phyloP scores from a whole-genome alignment of 2,113 vertebrate genomes.

The Gallinago jamesoni region DNA sequence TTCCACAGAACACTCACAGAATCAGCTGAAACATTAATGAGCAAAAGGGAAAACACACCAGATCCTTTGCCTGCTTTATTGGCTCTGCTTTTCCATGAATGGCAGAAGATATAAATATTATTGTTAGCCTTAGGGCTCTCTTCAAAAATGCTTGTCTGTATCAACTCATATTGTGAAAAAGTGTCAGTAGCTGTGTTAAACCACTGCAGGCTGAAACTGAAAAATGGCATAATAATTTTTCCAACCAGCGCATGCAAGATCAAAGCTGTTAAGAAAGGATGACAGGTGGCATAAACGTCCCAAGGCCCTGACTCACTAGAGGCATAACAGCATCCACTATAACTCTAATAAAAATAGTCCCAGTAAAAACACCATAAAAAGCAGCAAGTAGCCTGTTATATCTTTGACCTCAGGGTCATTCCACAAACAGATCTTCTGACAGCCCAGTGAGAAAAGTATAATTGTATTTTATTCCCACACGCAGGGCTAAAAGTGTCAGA shows the following conservation, averaged over 20 bases:
- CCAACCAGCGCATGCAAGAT: slow-evolving; percentile 55
- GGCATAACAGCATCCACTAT: slow-evolving; percentile 2
- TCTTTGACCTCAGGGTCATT: slow-evolving; percentile 25
- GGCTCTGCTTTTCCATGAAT: slow-evolving; percentile 58
- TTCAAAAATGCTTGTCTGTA: slow-evolving; percentile 71
- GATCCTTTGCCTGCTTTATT: slow-evolving; percentile 60
- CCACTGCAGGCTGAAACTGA: slow-evolving; percentile 62
- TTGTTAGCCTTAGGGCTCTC: slow-evolving; percentile 66
- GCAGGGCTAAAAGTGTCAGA: background rate
- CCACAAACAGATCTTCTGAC: slow-evolving; percentile 1
- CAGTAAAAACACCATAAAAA: background rate
- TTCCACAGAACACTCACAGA: slow-evolving; percentile 56
- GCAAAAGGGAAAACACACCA: slow-evolving; percentile 36
- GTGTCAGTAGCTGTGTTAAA: slow-evolving; percentile 59
- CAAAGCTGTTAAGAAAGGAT: slow-evolving; percentile 64
- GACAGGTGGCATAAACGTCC: slow-evolving; percentile 61
- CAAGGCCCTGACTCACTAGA: slow-evolving; percentile 36
- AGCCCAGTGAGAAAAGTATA: background rate
- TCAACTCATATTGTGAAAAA: slow-evolving; percentile 67
- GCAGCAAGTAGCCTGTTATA: slow-evolving; percentile 15
- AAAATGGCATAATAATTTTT: slow-evolving; percentile 72
- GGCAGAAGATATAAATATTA: slow-evolving; percentile 73
- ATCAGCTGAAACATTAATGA: slow-evolving; percentile 67
- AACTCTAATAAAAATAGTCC: slow-evolving; percentile 39
- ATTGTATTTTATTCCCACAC: slow-evolving; percentile 1